Conservation (phyloP, 2,113 vertebrate genomes). For the Lagopus leucura region DNA sequence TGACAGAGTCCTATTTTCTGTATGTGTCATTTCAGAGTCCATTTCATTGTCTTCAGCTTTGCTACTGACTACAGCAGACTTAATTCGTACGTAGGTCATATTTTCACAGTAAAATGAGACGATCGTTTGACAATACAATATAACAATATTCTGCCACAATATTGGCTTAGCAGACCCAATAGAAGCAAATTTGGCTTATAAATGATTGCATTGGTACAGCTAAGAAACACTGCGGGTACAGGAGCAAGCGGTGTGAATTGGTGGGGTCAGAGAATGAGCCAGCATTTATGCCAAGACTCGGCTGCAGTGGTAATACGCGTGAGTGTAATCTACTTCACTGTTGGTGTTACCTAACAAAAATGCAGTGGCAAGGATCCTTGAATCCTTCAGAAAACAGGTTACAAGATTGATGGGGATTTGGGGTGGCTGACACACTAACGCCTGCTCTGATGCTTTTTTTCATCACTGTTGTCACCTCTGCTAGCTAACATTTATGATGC, state of each 20-base stretch:
- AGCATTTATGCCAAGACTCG: not conserved
- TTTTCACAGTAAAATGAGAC: not conserved
- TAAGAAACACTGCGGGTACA: not conserved
- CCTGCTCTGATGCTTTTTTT: not conserved
- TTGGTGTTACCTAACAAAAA: not conserved
- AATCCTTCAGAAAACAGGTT: not conserved
- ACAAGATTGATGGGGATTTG: not conserved
- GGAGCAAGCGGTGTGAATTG: not conserved
- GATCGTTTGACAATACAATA: not conserved
- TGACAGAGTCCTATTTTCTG: not conserved
- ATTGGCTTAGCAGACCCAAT: not conserved
- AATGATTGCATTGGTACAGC: not conserved
- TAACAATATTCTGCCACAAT: not conserved
- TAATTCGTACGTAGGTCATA: not conserved
- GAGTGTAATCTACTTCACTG: not conserved
- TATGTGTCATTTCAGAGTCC: not conserved
- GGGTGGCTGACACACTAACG: not conserved
- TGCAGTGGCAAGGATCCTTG: not conserved
- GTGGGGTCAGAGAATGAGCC: not conserved
- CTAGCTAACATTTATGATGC: not conserved
- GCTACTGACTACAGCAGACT: not conserved
- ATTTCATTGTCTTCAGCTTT: conserved; percentile 1
- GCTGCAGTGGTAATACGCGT: not conserved
- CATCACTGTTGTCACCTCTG: not conserved
- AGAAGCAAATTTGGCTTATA: not conserved